Percentiles rank a stretch among this genome's conserved stretches.
These are phyloP conservation scores for Drosophila engyochracea DNA, from an alignment of 2,888 invertebrate species.

Conservation along the genomic window DNA sequence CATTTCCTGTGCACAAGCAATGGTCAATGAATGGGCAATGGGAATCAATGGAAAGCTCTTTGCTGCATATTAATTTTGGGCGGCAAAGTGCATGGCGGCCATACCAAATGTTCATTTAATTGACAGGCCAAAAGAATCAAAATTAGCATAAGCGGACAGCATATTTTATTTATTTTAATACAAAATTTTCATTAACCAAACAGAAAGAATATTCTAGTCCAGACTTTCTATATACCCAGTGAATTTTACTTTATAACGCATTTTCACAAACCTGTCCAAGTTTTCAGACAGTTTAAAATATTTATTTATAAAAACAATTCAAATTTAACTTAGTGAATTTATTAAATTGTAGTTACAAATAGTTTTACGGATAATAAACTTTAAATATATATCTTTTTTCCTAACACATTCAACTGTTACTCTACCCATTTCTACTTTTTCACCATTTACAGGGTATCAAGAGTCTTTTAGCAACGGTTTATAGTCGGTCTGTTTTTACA, in stretches of 20 bases:
- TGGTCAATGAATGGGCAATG: constrained; percentile 40
- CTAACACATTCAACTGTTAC: too few relatives aligned
- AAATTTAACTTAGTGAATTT: not conserved
- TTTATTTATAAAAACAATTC: not conserved
- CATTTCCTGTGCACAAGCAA: constrained; percentile 68
- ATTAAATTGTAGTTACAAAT: not conserved
- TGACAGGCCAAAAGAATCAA: constrained; percentile 53
- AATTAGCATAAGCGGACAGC: constrained; percentile 69
- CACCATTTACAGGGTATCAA: constrained; percentile 15
- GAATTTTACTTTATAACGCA: not conserved
- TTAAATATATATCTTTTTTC: not conserved
- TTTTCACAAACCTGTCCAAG: not conserved
- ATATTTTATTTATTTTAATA: constrained; percentile 48
- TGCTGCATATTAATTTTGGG: constrained; percentile 74
- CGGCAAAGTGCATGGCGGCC: constrained; percentile 77
- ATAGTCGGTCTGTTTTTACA: constrained; percentile 32
- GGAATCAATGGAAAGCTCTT: constrained; percentile 52
- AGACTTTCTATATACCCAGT: not conserved
- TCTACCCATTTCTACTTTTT: not conserved
- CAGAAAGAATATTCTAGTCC: not conserved
- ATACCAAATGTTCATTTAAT: constrained; percentile 80
- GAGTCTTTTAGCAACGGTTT: constrained; percentile 14
- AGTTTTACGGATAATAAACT: not conserved
- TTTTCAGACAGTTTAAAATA: too few relatives aligned
- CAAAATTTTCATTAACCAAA: constrained; percentile 74